These are phyloP conservation scores for Candidula unifasciata DNA, from an alignment of 2,888 invertebrate species.

Conservation along the genomic window DNA sequence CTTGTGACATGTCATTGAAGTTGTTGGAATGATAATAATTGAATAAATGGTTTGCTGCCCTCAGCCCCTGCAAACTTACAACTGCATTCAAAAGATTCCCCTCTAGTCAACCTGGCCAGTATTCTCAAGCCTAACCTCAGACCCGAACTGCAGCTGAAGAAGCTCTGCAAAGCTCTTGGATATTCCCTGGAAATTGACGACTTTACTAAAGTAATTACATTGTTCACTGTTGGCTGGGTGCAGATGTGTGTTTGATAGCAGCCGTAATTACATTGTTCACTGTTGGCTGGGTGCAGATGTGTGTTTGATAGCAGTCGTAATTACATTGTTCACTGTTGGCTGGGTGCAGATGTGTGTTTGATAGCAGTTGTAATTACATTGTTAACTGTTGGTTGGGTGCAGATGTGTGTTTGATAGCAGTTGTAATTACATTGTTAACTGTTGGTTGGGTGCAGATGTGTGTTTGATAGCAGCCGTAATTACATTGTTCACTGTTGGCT, in stretches of 20 bases:
- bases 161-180: slow-evolving; percentile 40
- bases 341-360: too few species aligned
- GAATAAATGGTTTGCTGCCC: not conserved
- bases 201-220: slow-evolving; percentile 43
- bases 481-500: too few species aligned
- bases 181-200: slow-evolving; percentile 46
- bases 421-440: too few species aligned
- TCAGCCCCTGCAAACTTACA: not conserved
- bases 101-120: slow-evolving; percentile 46
- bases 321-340: too few species aligned
- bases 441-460: too few species aligned
- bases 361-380: too few species aligned
- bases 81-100: slow-evolving; percentile 29
- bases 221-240: not conserved
- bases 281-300: too few species aligned
- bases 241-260: not conserved
- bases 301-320: too few species aligned
- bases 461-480: too few species aligned
- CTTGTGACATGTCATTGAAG: not conserved
- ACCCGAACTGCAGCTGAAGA: slow-evolving; percentile 46
- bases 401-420: too few species aligned
- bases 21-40: not conserved
- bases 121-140: slow-evolving; percentile 48
- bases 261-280: too few species aligned
- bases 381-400: too few species aligned